Percentiles rank a stretch among this genome's conserved stretches.
phyloP scores from a whole-genome alignment of 2,113 vertebrate species.

The Nerophis ophidion region DNA sequence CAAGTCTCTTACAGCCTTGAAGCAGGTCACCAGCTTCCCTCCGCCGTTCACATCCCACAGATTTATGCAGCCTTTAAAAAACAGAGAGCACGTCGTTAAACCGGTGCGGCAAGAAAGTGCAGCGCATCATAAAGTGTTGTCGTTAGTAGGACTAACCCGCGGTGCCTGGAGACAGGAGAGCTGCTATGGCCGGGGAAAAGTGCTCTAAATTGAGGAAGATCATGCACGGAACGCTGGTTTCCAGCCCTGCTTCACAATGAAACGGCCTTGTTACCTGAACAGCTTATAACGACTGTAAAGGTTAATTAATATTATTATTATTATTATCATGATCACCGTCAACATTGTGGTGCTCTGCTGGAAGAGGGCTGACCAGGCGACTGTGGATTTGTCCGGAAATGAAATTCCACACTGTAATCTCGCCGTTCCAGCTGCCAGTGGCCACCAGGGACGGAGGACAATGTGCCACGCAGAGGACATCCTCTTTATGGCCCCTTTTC shows the following conservation, averaged over 20 bases:
- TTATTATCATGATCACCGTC: constrained; percentile 37
- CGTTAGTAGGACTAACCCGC: constrained; percentile 47
- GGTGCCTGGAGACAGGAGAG: constrained; percentile 62
- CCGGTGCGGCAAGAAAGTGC: constrained; percentile 2
- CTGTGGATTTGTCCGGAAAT: constrained; percentile 64
- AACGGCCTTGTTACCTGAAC: background rate
- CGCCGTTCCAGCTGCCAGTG: constrained; percentile 70
- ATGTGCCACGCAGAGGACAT: constrained; percentile 70
- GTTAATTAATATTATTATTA: background rate
- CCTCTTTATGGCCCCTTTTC: constrained; percentile 61
- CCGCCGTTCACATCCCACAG: constrained; percentile 68
- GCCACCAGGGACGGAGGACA: constrained; percentile 69
- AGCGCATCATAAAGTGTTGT: constrained; percentile 17
- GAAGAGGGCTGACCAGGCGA: constrained; percentile 41
- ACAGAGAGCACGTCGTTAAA: constrained; percentile 28
- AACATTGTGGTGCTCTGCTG: constrained; percentile 2
- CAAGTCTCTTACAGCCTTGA: constrained; percentile 64
- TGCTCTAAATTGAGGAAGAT: constrained; percentile 58
- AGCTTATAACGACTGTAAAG: background rate
- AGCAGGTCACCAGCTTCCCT: constrained; percentile 56
- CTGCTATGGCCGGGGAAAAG: constrained; percentile 30
- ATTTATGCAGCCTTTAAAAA: constrained; percentile 52
- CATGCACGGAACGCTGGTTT: constrained; percentile 54
- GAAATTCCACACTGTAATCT: constrained; percentile 73
- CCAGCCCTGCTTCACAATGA: constrained; percentile 36